Conservation (phyloP, 2,113 vertebrate species). For the Centropus unirufus region DNA sequence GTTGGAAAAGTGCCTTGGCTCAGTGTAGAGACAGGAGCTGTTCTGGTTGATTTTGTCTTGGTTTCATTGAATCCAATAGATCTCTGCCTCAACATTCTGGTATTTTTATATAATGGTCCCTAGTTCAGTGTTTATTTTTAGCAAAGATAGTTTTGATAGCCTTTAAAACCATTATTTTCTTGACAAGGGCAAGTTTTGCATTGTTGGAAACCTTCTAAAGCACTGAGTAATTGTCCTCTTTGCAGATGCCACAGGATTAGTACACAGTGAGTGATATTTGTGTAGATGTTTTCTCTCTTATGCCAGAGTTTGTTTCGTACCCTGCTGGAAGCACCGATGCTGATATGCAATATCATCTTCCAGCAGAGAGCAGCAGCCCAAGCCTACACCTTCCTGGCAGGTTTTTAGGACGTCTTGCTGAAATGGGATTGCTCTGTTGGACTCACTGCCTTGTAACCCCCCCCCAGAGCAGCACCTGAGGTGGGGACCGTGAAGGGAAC, state of each 20-base stretch:
- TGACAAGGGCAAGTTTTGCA: not conserved
- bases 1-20: not conserved
- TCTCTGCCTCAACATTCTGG: not conserved
- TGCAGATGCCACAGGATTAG: not conserved
- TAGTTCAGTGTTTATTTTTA: not conserved
- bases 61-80: not conserved
- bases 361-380: not conserved
- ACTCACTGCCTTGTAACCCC: rapidly evolving
- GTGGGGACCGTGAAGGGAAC: not conserved
- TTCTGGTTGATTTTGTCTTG: not conserved
- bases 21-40: not conserved
- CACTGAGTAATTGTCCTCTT: rapidly evolving
- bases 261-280: rapidly evolving
- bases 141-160: not conserved
- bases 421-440: not conserved
- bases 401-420: not conserved
- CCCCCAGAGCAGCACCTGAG: not conserved
- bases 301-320: not conserved
- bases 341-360: not conserved
- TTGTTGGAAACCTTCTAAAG: not conserved
- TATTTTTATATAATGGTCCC: not conserved
- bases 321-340: rapidly evolving
- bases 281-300: not conserved
- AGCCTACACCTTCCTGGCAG: not conserved
- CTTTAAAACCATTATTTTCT: not conserved